These are phyloP conservation scores for Meloe dianella DNA, from an alignment of 2,888 invertebrate genomes.

Conservation along the genomic window DNA sequence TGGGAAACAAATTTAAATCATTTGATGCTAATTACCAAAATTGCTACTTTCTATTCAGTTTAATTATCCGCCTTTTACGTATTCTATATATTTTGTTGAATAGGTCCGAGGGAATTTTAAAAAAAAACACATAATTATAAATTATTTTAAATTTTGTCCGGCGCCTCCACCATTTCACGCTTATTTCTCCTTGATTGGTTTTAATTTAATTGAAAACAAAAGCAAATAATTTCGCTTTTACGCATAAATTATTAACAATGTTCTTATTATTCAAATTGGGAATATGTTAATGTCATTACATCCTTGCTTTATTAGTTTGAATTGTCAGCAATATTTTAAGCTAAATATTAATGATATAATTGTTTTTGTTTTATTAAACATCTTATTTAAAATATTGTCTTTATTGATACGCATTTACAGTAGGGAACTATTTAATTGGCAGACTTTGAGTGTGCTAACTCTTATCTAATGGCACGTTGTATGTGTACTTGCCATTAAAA, in stretches of 20 bases:
- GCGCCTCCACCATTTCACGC: neutral
- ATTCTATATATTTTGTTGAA: neutral
- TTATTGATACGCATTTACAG: too few relatives aligned
- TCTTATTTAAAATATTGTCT: too few relatives aligned
- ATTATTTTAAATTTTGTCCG: neutral
- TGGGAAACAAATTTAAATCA: slow-evolving; percentile 5
- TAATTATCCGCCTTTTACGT: neutral
- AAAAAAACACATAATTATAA: neutral
- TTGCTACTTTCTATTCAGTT: neutral
- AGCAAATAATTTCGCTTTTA: neutral
- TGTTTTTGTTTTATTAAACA: too few relatives aligned
- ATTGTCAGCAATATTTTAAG: too few relatives aligned
- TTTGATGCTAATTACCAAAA: slow-evolving; percentile 6
- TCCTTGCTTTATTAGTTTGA: too few relatives aligned
- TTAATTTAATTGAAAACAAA: neutral
- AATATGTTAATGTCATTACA: too few relatives aligned
- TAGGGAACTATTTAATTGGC: too few relatives aligned
- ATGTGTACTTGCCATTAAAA: too few relatives aligned
- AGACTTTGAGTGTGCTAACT: too few relatives aligned
- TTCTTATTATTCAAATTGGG: too few relatives aligned
- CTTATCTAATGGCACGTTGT: too few relatives aligned
- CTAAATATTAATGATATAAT: too few relatives aligned
- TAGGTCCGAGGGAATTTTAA: neutral
- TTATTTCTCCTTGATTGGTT: neutral
- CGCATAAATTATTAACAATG: neutral